These are phyloP conservation scores for Poecilia latipinna DNA, from an alignment of 2,113 vertebrate genomes.

Conservation along the genomic window DNA sequence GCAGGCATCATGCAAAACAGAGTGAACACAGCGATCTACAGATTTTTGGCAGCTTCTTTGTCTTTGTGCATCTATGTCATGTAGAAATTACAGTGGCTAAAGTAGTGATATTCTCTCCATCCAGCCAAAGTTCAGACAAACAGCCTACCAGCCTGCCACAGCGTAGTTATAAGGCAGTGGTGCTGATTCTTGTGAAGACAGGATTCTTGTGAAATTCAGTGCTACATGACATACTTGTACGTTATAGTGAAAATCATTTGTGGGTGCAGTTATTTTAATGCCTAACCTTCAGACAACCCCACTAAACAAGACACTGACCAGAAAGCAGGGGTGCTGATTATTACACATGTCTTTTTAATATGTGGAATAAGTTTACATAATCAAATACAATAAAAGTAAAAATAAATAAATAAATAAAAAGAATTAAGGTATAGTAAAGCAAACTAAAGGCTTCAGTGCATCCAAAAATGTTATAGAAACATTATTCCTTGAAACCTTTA, in stretches of 20 bases:
- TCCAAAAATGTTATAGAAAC: too few species aligned
- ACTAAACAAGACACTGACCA: conserved; percentile 8
- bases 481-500: too few species aligned
- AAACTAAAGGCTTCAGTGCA: too few species aligned
- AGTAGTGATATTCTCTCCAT: not conserved
- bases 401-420: too few species aligned
- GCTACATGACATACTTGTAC: conserved; percentile 57
- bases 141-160: too few species aligned
- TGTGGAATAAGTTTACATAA: not conserved
- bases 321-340: conserved; percentile 12
- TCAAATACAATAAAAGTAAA: not conserved
- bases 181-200: too few species aligned
- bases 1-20: conserved; percentile 7
- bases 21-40: not conserved
- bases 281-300: conserved; percentile 62
- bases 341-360: not conserved
- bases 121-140: too few species aligned
- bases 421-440: too few species aligned
- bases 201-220: conserved; percentile 65
- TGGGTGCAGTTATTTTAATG: not conserved
- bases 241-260: conserved; percentile 15
- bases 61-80: not conserved
- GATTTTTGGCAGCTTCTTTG: not conserved
- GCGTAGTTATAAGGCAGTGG: too few species aligned
- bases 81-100: not conserved